Base-by-base conservation (phyloP, 2,888 invertebrate species). In the Yponomeuta cagnagella region DNA sequence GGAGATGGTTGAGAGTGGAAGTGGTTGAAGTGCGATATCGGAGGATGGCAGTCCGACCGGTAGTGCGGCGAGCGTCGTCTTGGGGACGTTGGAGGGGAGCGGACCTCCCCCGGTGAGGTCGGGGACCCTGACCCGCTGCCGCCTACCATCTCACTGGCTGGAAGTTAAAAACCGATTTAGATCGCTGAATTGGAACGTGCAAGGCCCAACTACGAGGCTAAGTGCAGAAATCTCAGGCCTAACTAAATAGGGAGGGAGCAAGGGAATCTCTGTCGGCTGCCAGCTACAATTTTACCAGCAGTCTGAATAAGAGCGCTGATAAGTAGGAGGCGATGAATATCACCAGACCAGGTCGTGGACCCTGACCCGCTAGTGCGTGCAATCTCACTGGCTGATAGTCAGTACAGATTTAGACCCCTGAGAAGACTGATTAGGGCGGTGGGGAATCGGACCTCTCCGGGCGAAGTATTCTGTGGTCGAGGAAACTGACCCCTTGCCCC, bases 1-100 rank as follows among this genome's bases (percentile, higher is more conserved):
- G 96, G 96, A 86, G 97, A 95, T 77, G 97, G 95, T 88, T 98
- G 98, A 78, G 97, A 94, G 87, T 98, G 98, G 93, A 98, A 98
- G 90, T 98, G 98, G 87, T 97, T 96, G 93, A 98, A 98, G 82
- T 92, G 92, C 73, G 96, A 95, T 88, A 97, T 96, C 65, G 88
- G 89, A 15, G 89, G 90, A 70, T 85, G 90, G 75, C 84, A 87
- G 75, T 89, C 89, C 73, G 84, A 76, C 77, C 88, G 73, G 82
- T 80, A 73, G 84, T 90, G 88, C 80, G 89, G 80, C 72, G 90
- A 82, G 81, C 92, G 82, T 77, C 93, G 81, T 77, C 88, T 82
- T 66, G 90, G 88, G 0, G 88, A 87, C 10, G 83, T 77, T 66
- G 88, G 87, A n/a, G 91, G 91, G 65, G 89, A 90, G 63, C 90